These are phyloP conservation scores for Lepidurus apus DNA, from an alignment of 1,140 invertebrate genomes.

Conservation along the genomic window DNA sequence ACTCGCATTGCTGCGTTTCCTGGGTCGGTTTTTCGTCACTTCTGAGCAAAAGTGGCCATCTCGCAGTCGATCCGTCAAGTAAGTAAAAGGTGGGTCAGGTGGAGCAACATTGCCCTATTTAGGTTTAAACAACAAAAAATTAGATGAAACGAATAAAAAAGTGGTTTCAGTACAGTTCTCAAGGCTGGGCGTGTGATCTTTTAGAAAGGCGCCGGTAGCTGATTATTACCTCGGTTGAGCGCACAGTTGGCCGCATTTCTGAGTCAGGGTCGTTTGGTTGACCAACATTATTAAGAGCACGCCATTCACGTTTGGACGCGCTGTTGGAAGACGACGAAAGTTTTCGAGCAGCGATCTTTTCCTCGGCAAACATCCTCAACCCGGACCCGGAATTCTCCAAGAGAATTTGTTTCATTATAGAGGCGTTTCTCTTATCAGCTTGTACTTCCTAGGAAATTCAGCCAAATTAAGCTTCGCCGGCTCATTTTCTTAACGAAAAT, in stretches of 20 bases:
- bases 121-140: background rate
- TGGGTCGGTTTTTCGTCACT: background rate
- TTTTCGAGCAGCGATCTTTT: slow-evolving; percentile 1
- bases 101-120: slow-evolving; percentile 16
- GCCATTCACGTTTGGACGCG: background rate
- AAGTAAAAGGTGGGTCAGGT: slow-evolving; percentile 26
- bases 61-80: slow-evolving; percentile 26
- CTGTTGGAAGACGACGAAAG: background rate
- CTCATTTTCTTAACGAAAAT: background rate
- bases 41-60: slow-evolving; percentile 12
- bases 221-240: background rate
- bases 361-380: background rate
- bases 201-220: background rate
- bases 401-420: background rate
- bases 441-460: background rate
- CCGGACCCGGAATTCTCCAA: background rate
- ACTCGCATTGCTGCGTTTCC: slow-evolving; percentile 26
- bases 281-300: slow-evolving; percentile 10
- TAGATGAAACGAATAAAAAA: background rate
- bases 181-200: background rate
- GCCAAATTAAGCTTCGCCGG: background rate
- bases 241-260: background rate
- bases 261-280: slow-evolving; percentile 7
- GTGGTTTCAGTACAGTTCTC: background rate
- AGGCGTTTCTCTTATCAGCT: background rate